Conservation (phyloP, 2,113 vertebrate species). For the Phrynocephalus versicolor region DNA sequence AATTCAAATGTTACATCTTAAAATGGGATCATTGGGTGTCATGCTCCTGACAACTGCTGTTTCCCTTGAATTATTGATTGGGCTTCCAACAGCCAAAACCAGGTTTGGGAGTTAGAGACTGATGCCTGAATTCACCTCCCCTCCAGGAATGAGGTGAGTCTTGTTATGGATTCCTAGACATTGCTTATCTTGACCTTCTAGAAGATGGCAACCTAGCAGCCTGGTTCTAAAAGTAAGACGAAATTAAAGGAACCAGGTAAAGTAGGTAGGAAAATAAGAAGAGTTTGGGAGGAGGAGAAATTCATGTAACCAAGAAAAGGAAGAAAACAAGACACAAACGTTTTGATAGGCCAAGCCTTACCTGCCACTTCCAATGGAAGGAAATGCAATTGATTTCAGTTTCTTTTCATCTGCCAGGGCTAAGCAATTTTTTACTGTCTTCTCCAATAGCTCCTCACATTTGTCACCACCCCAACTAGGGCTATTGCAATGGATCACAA, state of each 20-base stretch:
- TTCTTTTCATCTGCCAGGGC: slow-evolving; percentile 98
- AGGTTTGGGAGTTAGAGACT: background rate
- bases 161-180: background rate
- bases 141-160: background rate
- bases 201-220: background rate
- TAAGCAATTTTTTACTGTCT: slow-evolving; percentile 97
- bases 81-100: too few species aligned
- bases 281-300: background rate
- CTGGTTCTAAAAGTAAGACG: background rate
- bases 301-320: background rate
- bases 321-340: background rate
- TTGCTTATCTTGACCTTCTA: background rate
- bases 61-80: background rate
- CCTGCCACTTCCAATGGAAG: slow-evolving; percentile 97
- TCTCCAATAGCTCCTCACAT: slow-evolving; percentile 96
- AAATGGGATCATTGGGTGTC: background rate
- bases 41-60: background rate
- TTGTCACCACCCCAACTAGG: slow-evolving; percentile 94
- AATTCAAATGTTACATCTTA: background rate
- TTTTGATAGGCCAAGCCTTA: slow-evolving; percentile 57
- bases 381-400: slow-evolving; percentile 95
- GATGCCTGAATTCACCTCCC: background rate
- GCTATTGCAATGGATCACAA: slow-evolving; percentile 98
- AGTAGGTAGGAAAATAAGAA: background rate
- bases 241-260: background rate